Conservation (phyloP, 2,888 invertebrate genomes). For the Zhuqinia jingwanae region DNA sequence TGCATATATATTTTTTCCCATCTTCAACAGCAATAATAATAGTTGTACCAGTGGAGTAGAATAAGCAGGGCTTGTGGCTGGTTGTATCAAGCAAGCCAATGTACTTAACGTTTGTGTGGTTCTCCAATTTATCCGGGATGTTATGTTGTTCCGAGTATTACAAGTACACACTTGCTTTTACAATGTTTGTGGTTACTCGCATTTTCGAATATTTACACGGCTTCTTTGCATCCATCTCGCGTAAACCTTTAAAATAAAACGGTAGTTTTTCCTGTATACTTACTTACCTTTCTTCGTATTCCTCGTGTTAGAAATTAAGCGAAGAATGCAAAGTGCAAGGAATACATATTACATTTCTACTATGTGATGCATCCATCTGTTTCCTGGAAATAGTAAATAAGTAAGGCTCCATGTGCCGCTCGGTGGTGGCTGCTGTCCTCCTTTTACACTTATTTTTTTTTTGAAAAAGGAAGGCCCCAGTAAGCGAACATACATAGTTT, state of each 20-base stretch:
- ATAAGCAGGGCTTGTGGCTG: too few relatives aligned
- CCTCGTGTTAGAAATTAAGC: neutral
- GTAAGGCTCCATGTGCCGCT: too few relatives aligned
- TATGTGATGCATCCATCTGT: slow-evolving; percentile 29
- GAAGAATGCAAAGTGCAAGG: slow-evolving; percentile 22
- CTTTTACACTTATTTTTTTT: too few relatives aligned
- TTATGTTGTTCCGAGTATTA: too few relatives aligned
- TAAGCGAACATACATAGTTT: too few relatives aligned
- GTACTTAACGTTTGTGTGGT: too few relatives aligned
- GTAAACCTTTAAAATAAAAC: neutral
- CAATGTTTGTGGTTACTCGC: slow-evolving; percentile 3
- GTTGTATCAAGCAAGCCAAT: too few relatives aligned
- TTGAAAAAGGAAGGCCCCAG: too few relatives aligned
- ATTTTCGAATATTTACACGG: neutral
- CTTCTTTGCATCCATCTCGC: neutral
- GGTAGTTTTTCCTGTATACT: neutral
- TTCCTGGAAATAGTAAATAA: neutral
- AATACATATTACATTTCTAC: too few relatives aligned
- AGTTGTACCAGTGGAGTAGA: neutral
- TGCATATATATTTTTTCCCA: neutral
- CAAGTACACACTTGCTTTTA: too few relatives aligned
- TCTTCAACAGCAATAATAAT: neutral
- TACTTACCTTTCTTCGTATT: too few relatives aligned
- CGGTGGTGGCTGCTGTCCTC: neutral
- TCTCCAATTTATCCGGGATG: too few relatives aligned